Conservation (phyloP, 2,888 invertebrate genomes). For the Xylota sylvarum region DNA sequence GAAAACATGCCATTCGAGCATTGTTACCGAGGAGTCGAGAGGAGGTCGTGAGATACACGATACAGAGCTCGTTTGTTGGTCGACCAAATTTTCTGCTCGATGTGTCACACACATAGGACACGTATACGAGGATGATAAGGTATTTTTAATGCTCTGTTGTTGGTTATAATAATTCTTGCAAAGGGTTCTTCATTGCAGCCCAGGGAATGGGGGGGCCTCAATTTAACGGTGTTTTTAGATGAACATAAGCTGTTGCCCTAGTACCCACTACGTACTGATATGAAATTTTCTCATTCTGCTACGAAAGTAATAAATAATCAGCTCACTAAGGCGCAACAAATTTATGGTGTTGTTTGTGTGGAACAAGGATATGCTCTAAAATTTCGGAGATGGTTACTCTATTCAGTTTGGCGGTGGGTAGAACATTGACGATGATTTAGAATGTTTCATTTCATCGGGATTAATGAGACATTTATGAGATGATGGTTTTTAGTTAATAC, state of each 20-base stretch:
- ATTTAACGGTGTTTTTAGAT: slow-evolving; percentile 12
- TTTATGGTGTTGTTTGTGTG: slow-evolving; percentile 50
- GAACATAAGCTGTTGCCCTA: slow-evolving; percentile 10
- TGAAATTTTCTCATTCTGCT: slow-evolving; percentile 14
- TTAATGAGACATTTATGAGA: slow-evolving; percentile 13
- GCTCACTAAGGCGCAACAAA: slow-evolving; percentile 55
- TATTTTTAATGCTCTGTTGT: slow-evolving; percentile 7
- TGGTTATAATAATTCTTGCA: slow-evolving; percentile 31
- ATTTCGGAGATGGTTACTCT: not conserved
- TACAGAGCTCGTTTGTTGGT: slow-evolving; percentile 47
- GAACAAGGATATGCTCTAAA: not conserved
- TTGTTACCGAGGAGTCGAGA: slow-evolving; percentile 10
- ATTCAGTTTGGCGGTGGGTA: not conserved
- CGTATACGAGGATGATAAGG: slow-evolving; percentile 29
- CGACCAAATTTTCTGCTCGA: slow-evolving; percentile 57
- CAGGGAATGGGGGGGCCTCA: not conserved
- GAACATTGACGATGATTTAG: not conserved
- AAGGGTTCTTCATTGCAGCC: slow-evolving; percentile 21
- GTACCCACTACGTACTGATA: not conserved
- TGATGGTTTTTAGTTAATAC: not conserved
- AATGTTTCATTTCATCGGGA: not conserved
- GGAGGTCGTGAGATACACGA: slow-evolving; percentile 22
- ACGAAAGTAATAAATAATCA: slow-evolving; percentile 54
- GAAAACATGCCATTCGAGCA: slow-evolving; percentile 68
- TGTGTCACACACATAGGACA: slow-evolving; percentile 28